Percentiles rank a stretch among this genome's conserved stretches.
Evolutionary conservation across 2,888 invertebrate species (phyloP).

Genomic region (Prosapia bicincta): DNA sequence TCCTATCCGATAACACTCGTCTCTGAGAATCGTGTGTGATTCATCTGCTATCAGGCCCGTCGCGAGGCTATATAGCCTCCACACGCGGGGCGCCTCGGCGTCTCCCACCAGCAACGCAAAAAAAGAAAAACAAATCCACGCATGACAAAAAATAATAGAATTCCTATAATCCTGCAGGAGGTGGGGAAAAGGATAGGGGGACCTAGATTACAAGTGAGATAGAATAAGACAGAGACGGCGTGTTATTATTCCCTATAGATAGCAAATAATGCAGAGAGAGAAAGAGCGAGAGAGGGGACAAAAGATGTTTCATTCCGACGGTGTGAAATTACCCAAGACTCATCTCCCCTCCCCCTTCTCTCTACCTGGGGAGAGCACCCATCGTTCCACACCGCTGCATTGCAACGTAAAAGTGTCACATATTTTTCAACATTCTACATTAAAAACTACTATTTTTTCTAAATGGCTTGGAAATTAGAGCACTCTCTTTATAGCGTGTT

Average conservation of each 20-base stretch:
- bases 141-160: slow-evolving; percentile 29
- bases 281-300: slow-evolving; percentile 22
- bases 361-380: slow-evolving; percentile 17
- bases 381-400: background rate
- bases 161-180: slow-evolving; percentile 28
- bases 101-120: slow-evolving; percentile 13
- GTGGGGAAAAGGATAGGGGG: slow-evolving; percentile 23
- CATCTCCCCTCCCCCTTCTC: background rate
- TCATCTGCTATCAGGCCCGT: background rate
- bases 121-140: slow-evolving; percentile 25
- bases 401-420: slow-evolving; percentile 15
- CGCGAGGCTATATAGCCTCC: background rate
- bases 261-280: slow-evolving; percentile 24
- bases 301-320: slow-evolving; percentile 3
- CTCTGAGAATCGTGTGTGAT: background rate
- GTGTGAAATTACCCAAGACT: slow-evolving; percentile 27
- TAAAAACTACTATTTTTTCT: slow-evolving; percentile 24
- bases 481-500: slow-evolving; percentile 20
- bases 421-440: slow-evolving; percentile 18
- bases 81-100: slow-evolving; percentile 10
- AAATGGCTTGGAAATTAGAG: slow-evolving; percentile 30
- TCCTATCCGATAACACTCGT: background rate
- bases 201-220: slow-evolving; percentile 26
- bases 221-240: slow-evolving; percentile 22
- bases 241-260: slow-evolving; percentile 14